Evolutionary conservation across 2,888 invertebrate genomes (phyloP), one percentile per base, ranked within the genome.

Genomic region (Sipha maydis): DNA sequence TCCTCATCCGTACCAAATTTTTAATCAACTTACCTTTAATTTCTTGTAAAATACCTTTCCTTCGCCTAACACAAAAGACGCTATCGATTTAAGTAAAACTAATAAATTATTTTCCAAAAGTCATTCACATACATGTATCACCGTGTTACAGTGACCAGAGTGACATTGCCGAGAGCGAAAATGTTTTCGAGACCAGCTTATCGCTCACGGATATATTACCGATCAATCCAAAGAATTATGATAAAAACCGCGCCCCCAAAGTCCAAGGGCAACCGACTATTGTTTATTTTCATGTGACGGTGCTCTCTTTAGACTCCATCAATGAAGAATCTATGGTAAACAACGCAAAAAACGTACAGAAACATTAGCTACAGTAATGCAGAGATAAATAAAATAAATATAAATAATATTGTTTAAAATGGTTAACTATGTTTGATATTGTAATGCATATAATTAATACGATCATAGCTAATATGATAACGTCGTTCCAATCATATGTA

Each of bases 281-380:
- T 78, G 97, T 97, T 71, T 97, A 97, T 92, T 97, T 97, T 91
- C 97, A 97, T 91, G 97, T 97, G 83, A 97, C 97, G 17, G 97
- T 97, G 1, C 93, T 97, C 89, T 97, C 97, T 80, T 93, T 98
- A 90, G 97, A 98, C 93, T 97, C 97, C n/a, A 97, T 98, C 90
- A 97, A 98, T 91, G 98, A 98, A 92, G 97, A 97, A 92, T 97
- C 97, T 76, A 98, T 98, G 98, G 97, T 96, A 92, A 69, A 17
- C 25, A 17, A 41, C 41, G 9, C 41, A 28, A 69, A 1, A 73
- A 38, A 54, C 75, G 28, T 8, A 69, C 69, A 48, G 14, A 48
- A 1, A 48, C 48, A 14, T 14, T 48, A 48, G 48, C 3, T 48
- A 48, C 19, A 61, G 25, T 19, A 56, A 61, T 25, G 61, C 7